Conservation (phyloP, 2,113 vertebrate genomes). For the Sterna hirundo region DNA sequence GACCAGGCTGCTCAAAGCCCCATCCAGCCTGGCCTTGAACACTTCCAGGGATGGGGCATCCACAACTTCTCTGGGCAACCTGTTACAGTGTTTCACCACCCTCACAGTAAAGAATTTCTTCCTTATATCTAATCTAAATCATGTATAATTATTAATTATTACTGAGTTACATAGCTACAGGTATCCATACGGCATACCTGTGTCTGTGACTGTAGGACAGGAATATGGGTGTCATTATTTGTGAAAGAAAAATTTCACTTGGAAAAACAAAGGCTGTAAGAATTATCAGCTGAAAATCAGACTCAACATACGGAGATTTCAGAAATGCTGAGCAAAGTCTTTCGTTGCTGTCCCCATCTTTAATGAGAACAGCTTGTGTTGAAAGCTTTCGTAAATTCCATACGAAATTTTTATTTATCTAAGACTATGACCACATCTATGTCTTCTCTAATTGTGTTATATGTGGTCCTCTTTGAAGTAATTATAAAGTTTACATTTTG, state of each 20-base stretch:
- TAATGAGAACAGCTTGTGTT: neutral
- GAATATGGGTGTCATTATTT: neutral
- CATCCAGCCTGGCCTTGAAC: neutral
- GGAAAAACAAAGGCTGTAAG: neutral
- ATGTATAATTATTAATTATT: neutral
- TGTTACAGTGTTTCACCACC: neutral
- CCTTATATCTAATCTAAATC: neutral
- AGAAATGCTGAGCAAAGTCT: neutral
- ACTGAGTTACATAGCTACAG: neutral
- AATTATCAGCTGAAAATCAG: neutral
- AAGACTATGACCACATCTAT: neutral
- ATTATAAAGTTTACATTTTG: conserved; percentile 25
- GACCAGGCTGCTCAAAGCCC: neutral
- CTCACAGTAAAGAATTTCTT: neutral
- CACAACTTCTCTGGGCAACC: neutral
- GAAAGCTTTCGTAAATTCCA: neutral
- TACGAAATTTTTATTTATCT: conserved; percentile 26
- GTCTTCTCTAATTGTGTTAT: conserved; percentile 4
- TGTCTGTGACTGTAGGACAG: neutral
- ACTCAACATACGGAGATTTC: neutral
- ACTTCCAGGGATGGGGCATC: neutral
- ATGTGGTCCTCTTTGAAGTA: conserved; percentile 1
- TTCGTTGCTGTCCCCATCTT: neutral
- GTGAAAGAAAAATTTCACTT: neutral
- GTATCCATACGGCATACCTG: neutral